Percentiles rank a stretch among this genome's conserved stretches.
Evolutionary conservation across 2,888 invertebrate genomes (phyloP).

Genomic region (Eilema sororculum): DNA sequence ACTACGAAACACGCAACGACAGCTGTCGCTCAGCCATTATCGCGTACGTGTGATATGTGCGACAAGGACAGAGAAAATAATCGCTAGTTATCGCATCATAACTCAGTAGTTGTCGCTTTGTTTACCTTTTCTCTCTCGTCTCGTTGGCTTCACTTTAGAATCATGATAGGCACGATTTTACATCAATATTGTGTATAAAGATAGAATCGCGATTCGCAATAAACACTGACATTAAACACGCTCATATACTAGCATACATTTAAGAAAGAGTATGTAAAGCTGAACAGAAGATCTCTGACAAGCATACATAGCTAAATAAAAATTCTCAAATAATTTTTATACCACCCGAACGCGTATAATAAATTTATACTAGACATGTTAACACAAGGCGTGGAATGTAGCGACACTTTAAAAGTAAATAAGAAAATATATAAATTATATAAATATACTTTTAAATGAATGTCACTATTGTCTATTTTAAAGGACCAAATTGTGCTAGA

Average conservation of each 20-base stretch:
- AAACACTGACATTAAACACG: too few relatives aligned
- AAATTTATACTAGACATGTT: conserved; percentile 4
- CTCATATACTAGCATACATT: neutral
- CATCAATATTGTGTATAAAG: too few relatives aligned
- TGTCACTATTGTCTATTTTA: conserved; percentile 42
- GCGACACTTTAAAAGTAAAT: conserved; percentile 42
- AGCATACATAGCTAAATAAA: neutral
- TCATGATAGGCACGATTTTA: too few relatives aligned
- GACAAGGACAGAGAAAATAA: too few relatives aligned
- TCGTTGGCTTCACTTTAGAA: too few relatives aligned
- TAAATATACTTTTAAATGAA: conserved; percentile 42
- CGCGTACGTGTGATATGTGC: too few relatives aligned
- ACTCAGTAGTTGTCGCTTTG: too few relatives aligned
- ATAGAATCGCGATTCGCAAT: too few relatives aligned
- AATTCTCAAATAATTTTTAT: neutral
- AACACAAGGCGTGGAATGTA: conserved; percentile 45
- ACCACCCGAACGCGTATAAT: conserved; percentile 16
- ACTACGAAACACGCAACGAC: too few relatives aligned
- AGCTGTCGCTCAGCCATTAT: too few relatives aligned
- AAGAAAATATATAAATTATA: conserved; percentile 23
- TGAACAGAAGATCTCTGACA: neutral
- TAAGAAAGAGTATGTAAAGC: neutral
- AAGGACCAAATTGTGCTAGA: conserved; percentile 49
- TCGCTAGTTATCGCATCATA: too few relatives aligned
- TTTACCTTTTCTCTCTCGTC: too few relatives aligned